Evolutionary conservation across 1,140 invertebrate genomes (phyloP), one percentile per base, ranked within the genome.

Genomic region (Glossosoma conforme): DNA sequence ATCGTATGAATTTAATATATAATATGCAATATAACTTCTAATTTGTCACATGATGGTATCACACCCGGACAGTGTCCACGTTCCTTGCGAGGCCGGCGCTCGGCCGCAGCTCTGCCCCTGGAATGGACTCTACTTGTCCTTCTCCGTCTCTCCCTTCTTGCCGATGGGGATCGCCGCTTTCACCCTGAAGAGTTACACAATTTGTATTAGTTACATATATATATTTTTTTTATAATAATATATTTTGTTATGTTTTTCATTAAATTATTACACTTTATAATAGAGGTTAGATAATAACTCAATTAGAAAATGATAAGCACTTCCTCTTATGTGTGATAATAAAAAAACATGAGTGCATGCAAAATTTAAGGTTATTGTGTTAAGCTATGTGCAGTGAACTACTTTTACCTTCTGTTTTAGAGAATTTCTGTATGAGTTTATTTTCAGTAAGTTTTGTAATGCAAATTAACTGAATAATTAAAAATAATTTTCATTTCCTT

Each of bases 131-230:
- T 89, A 91, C 79, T 91, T 86, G 70, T 91, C 87, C 76, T 89
- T 88, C 58, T 83, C 77, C 61, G 83, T 81, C 61, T 85, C 84
- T 59, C 83, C 78, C 77, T 93, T 93, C 76, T 92, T 90, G 59
- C 87, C 88, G 70, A 94, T 83, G 49, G 92, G 93, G 67, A 95
- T 83, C 54, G 90, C 89, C 56, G 87, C 86, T 69, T 89, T 89
- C 59, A 94, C 85, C 72, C 91, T 96, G 75, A 11, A 79, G 79
- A 54, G 8, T 3, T 6, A 42, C 25, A 28, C n/a, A 8, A 6
- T 6, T 6, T 28, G 6, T 8, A 8, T 28, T 28, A n/a, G 6
- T 28, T 28, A n/a, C n/a, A n/a, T n/a, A n/a, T n/a, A n/a, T n/a
- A n/a, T n/a, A n/a, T n/a, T n/a, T n/a, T n/a, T n/a, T n/a, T n/a